A percentile compares a stretch with the other conserved stretches of the same genome.
Evolutionary conservation across 2,113 vertebrate species (phyloP).

Genomic region (Zosterops borbonicus): DNA sequence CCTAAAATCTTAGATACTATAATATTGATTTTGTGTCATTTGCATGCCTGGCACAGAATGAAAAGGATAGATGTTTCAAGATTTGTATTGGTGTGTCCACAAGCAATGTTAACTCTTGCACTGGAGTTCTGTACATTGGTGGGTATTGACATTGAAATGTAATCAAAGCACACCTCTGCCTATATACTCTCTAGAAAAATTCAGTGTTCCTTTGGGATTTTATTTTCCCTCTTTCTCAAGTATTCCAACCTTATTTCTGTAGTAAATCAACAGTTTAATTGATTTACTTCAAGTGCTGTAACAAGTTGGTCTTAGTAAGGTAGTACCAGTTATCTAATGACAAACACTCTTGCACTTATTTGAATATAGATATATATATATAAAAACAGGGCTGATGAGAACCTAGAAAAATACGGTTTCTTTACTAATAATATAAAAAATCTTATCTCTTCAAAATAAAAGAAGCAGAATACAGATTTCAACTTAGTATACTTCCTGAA

Average conservation of each 20-base stretch:
- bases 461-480: background rate
- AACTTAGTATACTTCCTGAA: background rate
- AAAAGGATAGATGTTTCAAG: background rate
- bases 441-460: background rate
- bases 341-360: background rate
- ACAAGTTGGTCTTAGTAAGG: background rate
- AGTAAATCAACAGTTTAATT: background rate
- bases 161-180: background rate
- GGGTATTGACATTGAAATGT: background rate
- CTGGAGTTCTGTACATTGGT: background rate
- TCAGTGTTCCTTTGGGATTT: background rate
- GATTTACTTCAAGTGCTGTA: background rate
- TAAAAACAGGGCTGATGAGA: background rate
- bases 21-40: background rate
- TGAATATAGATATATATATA: background rate
- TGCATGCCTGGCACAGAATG: background rate
- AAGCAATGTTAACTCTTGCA: background rate
- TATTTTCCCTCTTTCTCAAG: background rate
- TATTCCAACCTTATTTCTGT: background rate
- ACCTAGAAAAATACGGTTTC: background rate
- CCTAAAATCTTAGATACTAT: background rate
- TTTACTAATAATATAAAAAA: background rate
- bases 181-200: background rate
- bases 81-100: background rate
- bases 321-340: background rate